Evolutionary conservation across 2,888 invertebrate genomes (phyloP), one percentile per base, ranked within the genome.

Genomic region (Ypsolopha sequella): DNA sequence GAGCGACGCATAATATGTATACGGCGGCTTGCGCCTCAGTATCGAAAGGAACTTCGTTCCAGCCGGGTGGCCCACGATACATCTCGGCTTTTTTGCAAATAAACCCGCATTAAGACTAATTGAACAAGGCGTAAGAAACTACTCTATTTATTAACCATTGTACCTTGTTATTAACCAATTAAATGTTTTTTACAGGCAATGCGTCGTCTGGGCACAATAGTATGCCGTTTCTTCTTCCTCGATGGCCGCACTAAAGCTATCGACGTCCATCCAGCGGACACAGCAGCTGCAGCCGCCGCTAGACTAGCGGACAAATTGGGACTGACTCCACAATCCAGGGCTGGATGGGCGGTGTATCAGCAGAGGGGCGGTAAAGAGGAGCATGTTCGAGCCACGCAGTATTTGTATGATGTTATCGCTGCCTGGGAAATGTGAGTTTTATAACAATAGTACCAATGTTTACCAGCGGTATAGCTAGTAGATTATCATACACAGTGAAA

Each of bases 321-420:
- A 34, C 88, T 98, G 24, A 88, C 92, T 46, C 92, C 93, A 51
- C 70, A 66, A 53, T 66, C 82, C 9, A 87, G 95, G 13, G 95
- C 97, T 58, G 98, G 98, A 51, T 98, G 98, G 98, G 96, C 97
- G 0, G 93, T 98, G 57, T 98, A 96, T 77, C 94, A 97, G 77
- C 94, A 95, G 65, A 88, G 95, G 6, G 93, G 93, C 0, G 95
- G 95, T 59, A 91, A 92, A 1, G 97, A 97, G 72, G 95, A 97
- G 64, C 96, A 97, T 65, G 95, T 98, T 24, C 89, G 95, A 48
- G 94, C 94, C 1, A 95, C 96, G 72, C 95, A 97, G 72, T 98
- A 96, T 71, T 81, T 98, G 0, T 96, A 97, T 62, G 98, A 98
- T 75, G 93, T 98, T 44, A 95, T 98, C 59, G 95, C 97, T 0